Evolutionary conservation across 2,113 vertebrate genomes (phyloP).

Genomic region (Laticauda laticaudata): DNA sequence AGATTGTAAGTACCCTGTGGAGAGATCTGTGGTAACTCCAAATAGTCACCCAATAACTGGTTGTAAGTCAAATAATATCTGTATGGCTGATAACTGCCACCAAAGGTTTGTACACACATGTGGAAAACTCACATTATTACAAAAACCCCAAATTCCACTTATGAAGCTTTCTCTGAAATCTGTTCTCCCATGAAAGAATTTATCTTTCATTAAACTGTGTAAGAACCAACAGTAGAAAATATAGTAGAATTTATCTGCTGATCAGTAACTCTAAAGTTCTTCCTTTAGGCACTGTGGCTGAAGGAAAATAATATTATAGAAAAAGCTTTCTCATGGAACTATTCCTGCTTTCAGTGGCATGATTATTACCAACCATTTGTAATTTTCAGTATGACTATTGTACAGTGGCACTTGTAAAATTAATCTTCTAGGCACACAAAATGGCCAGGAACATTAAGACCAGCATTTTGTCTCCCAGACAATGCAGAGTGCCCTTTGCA

Average conservation of each 20-base stretch:
- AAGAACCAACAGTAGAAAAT: background rate
- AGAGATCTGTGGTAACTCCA: background rate
- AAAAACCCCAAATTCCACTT: background rate
- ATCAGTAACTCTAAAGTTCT: background rate
- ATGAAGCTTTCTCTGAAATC: background rate
- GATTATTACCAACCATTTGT: background rate
- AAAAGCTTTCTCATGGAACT: background rate
- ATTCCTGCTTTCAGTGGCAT: background rate
- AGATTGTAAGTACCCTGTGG: background rate
- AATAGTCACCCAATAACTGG: background rate
- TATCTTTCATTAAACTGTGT: background rate
- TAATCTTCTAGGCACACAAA: background rate
- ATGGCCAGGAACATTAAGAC: background rate
- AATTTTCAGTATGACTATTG: background rate
- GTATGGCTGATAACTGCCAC: background rate
- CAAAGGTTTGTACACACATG: background rate
- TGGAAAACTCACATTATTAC: background rate
- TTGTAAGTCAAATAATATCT: background rate
- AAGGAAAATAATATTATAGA: background rate
- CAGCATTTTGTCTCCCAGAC: background rate
- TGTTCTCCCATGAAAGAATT: background rate
- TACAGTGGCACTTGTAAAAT: background rate
- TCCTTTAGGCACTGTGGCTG: background rate
- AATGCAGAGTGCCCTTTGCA: background rate
- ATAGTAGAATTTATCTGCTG: background rate